phyloP scores from a whole-genome alignment of 2,113 vertebrate species.

The Lepisosteus osseus region DNA sequence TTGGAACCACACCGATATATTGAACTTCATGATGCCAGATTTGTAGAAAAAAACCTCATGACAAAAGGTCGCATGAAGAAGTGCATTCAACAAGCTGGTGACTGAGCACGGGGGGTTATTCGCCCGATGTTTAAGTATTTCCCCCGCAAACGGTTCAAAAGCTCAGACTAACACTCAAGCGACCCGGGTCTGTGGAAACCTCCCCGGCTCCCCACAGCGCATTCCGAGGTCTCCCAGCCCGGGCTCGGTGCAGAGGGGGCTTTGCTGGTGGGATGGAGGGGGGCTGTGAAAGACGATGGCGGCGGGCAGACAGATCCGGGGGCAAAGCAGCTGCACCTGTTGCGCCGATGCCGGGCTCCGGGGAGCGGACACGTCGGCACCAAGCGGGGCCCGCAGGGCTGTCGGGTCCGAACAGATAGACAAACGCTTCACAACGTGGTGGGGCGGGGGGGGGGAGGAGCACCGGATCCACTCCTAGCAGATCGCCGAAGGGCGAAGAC shows the following conservation, averaged over 20 bases:
- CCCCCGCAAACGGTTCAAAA: too few relatives aligned
- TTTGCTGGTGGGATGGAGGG: not conserved
- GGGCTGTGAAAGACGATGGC: not conserved
- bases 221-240: too few relatives aligned
- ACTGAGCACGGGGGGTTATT: too few relatives aligned
- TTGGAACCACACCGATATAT: not conserved
- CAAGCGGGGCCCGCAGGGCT: slow-evolving; percentile 19
- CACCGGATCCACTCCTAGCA: slow-evolving; percentile 3
- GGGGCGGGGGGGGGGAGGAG: not conserved
- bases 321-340: slow-evolving; percentile 18
- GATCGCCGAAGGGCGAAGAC: slow-evolving; percentile 27
- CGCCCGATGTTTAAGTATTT: too few relatives aligned
- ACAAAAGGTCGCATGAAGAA: not conserved
- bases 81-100: too few relatives aligned
- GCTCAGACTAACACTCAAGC: not conserved
- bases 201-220: too few relatives aligned
- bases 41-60: slow-evolving; percentile 1
- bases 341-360: slow-evolving; percentile 20
- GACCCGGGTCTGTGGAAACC: not conserved
- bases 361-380: slow-evolving; percentile 43
- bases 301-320: not conserved
- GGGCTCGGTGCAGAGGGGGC: not conserved
- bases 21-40: not conserved
- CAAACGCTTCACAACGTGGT: not conserved
- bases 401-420: slow-evolving; percentile 37